These are phyloP conservation scores for Myotis myotis DNA, from an alignment of 2,797 vertebrate species.

Conservation along the genomic window DNA sequence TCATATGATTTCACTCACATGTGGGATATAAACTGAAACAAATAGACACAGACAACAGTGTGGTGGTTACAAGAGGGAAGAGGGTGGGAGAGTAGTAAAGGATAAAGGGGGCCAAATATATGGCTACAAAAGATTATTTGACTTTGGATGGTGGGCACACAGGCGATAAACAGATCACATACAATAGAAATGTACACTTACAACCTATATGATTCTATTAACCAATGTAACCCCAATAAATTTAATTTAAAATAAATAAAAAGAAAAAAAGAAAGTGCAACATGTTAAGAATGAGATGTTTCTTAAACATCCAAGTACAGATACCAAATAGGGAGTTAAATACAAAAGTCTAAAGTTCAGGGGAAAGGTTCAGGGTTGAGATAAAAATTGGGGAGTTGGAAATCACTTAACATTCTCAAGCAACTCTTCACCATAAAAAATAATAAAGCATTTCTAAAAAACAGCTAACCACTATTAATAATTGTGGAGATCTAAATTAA, in stretches of 20 bases:
- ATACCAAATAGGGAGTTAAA: background rate
- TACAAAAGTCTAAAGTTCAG: background rate
- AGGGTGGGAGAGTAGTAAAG: background rate
- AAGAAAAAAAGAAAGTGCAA: background rate
- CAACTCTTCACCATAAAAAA: background rate
- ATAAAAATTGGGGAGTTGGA: background rate
- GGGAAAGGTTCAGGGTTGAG: background rate
- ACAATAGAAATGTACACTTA: background rate
- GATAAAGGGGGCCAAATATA: background rate
- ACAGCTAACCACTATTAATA: background rate
- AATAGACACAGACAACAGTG: background rate
- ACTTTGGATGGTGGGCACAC: background rate
- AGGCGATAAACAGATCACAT: background rate
- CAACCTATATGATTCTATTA: background rate
- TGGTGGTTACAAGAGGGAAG: background rate
- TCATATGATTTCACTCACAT: background rate
- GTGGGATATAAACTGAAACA: background rate
- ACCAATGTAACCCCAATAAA: background rate
- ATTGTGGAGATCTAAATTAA: background rate
- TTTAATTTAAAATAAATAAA: background rate
- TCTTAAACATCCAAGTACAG: background rate
- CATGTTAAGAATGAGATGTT: background rate
- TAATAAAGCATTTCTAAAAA: background rate
- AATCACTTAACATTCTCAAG: conserved; percentile 3
- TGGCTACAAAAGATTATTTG: background rate